A percentile compares a stretch with the other conserved stretches of the same genome.
Conservation (phyloP, 2,888 invertebrate genomes). For the Hoplodrina blanda region DNA sequence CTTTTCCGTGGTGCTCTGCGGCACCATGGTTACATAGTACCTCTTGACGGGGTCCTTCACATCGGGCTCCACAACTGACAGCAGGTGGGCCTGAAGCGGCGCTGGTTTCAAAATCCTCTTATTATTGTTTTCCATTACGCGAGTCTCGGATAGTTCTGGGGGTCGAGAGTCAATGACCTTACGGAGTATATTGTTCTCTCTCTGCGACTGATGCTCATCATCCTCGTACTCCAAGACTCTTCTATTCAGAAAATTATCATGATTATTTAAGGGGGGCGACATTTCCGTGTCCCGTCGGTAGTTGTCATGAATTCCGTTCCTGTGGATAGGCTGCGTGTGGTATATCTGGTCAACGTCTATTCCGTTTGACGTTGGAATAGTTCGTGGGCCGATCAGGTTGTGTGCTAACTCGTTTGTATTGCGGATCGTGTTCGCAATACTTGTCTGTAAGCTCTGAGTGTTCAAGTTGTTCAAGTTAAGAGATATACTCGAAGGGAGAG, state of each 20-base stretch:
- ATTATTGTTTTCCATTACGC: slow-evolving; percentile 77
- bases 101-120: slow-evolving; percentile 86
- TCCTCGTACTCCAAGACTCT: slow-evolving; percentile 86
- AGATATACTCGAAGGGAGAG: slow-evolving; percentile 80
- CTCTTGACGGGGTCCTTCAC: slow-evolving; percentile 80
- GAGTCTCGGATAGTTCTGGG: slow-evolving; percentile 80
- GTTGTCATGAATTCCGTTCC: slow-evolving; percentile 83
- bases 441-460: slow-evolving; percentile 72
- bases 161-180: slow-evolving; percentile 75
- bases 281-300: slow-evolving; percentile 79
- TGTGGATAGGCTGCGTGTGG: slow-evolving; percentile 69
- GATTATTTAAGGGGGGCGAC: slow-evolving; percentile 79
- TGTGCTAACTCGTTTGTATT: slow-evolving; percentile 81
- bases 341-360: slow-evolving; percentile 82
- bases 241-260: slow-evolving; percentile 83
- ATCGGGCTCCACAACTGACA: slow-evolving; percentile 82
- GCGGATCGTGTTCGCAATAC: slow-evolving; percentile 78
- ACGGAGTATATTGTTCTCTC: slow-evolving; percentile 74
- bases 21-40: slow-evolving; percentile 82
- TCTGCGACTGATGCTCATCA: slow-evolving; percentile 79
- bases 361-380: slow-evolving; percentile 80
- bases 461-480: slow-evolving; percentile 78
- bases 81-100: slow-evolving; percentile 81
- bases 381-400: slow-evolving; percentile 82
- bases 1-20: slow-evolving; percentile 89